Base-by-base conservation (phyloP, 2,888 invertebrate species). In the Acanthoscelides obtectus region DNA sequence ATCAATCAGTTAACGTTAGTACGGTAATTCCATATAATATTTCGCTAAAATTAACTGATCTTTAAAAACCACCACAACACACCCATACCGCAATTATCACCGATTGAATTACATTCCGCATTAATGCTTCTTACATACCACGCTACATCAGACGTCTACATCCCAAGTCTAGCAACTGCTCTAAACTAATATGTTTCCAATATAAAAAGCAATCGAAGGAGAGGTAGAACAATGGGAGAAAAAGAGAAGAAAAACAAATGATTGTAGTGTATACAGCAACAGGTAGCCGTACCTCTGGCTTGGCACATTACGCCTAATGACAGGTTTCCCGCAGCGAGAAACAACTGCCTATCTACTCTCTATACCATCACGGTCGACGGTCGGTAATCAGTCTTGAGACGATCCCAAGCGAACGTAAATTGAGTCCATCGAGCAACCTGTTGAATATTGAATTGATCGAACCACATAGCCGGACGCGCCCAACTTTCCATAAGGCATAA, bases 371-470 rank as follows among this genome's bases (percentile, higher is more conserved):
- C 45, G 45, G 45, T 45, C 45, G 45, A 45, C 45, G 45, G 45
- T 45, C 45, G 45, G 67, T 70, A 70, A 70, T 70, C 70, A 70
- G 70, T 65, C 67, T 22, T 65, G 67, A 70, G 70, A 67, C 67
- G 63, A 63, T 70, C 66, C 73, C 77, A 75, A 78, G 77, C 75
- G 77, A 72, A 76, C 75, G 75, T 73, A 79, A 78, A 79, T 79
- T 77, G 79, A 78, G 76, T 73, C 76, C 72, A 73, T 73, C 74
- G 74, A 76, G 76, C 77, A 75, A 78, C 79, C 77, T 77, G 78
- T 78, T 78, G 77, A 76, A 77, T 76, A 72, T 71, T 70, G 69
- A 71, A 70, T 66, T 45, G 45, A 45, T 69, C 22, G 22, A n/a
- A 45, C 63, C 12, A 63, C 69, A 69, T 64, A 21, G 69, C 64